A percentile compares a stretch with the other conserved stretches of the same genome.
Conservation (phyloP, 92 coral and sea anemone genomes). For the Paragorgia papillata region DNA sequence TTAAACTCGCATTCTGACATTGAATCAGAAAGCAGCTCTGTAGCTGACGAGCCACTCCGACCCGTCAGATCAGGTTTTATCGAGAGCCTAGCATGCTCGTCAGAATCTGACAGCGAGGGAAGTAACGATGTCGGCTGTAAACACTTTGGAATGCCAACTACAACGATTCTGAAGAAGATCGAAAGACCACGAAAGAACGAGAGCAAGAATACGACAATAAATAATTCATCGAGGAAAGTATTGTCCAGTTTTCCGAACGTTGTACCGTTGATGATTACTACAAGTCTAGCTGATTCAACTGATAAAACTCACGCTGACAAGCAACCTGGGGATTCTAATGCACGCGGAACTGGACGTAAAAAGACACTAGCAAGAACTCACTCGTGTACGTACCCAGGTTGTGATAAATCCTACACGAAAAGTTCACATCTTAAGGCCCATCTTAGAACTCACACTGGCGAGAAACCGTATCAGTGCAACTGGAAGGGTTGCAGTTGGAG, state of each 20-base stretch:
- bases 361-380: constrained; percentile 95
- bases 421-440: constrained; percentile 99
- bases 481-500: constrained; percentile 99
- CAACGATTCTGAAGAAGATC: constrained; percentile 34
- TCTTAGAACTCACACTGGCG: constrained; percentile 98
- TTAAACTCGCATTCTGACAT: constrained; percentile 35
- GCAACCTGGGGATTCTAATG: constrained; percentile 47
- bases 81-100: constrained; percentile 25
- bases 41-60: constrained; percentile 31
- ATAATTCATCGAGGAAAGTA: constrained; percentile 59
- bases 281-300: constrained; percentile 62
- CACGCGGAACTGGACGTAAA: constrained; percentile 85
- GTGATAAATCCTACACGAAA: constrained; percentile 94
- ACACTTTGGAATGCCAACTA: constrained; percentile 26
- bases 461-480: constrained; percentile 96
- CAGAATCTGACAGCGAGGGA: constrained; percentile 47
- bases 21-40: constrained; percentile 44
- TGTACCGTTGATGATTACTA: constrained; percentile 49
- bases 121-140: constrained; percentile 35
- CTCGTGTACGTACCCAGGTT: constrained; percentile 96
- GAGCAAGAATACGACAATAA: constrained; percentile 54
- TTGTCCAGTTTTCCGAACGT: constrained; percentile 58
- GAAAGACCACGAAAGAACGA: constrained; percentile 46
- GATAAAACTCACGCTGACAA: constrained; percentile 65
- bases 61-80: constrained; percentile 27